Percentiles rank a stretch among this genome's conserved stretches.
phyloP scores from a whole-genome alignment of 2,888 invertebrate species.

The Epinotia brunnichana region DNA sequence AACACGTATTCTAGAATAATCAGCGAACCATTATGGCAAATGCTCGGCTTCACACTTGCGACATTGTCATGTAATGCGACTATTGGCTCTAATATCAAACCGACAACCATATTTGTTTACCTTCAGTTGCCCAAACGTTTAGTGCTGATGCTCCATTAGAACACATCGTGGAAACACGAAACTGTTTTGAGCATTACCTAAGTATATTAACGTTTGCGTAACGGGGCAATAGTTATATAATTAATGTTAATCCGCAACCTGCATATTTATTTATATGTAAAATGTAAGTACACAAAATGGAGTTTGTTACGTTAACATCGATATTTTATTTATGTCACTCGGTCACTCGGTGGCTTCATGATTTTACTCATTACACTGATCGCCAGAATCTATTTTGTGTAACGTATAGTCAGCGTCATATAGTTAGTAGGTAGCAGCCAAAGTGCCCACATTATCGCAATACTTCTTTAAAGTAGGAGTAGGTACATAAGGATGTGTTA shows the following conservation, averaged over 20 bases:
- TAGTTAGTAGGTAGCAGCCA: no score
- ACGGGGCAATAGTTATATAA: constrained; percentile 31
- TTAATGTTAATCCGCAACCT: constrained; percentile 29
- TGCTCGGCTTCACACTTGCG: constrained; percentile 45
- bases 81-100: constrained; percentile 50
- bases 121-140: constrained; percentile 11
- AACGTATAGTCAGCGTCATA: constrained; percentile 25
- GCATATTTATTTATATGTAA: constrained; percentile 34
- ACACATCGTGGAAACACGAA: neutral
- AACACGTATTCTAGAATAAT: constrained; percentile 34
- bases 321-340: neutral
- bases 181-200: neutral
- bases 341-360: neutral
- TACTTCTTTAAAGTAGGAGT: no score
- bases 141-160: neutral
- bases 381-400: constrained; percentile 37
- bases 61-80: constrained; percentile 17
- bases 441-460: no score
- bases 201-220: constrained; percentile 12
- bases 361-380: neutral
- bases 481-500: no score
- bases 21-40: constrained; percentile 30
- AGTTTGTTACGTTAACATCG: constrained; percentile 18
- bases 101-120: constrained; percentile 39
- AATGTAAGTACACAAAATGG: constrained; percentile 30